These are phyloP conservation scores for Barnardius zonarius DNA, from an alignment of 2,113 vertebrate genomes.

Conservation along the genomic window DNA sequence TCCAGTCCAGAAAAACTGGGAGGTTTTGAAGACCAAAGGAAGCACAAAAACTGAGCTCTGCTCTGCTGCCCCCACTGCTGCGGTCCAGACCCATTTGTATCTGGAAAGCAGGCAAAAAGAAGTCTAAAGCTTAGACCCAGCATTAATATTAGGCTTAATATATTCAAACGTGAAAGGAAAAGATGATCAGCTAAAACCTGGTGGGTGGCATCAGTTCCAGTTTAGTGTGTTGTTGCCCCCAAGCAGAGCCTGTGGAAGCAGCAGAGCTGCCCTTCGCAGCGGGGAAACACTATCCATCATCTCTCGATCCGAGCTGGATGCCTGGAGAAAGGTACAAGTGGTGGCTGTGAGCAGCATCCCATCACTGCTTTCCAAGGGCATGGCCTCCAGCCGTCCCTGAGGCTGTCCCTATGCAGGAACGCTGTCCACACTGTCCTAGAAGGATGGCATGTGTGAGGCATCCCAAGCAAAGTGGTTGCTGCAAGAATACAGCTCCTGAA, in stretches of 20 bases:
- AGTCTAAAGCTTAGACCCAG: not conserved
- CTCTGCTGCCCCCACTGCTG: not conserved
- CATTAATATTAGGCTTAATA: not conserved
- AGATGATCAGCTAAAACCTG: not conserved
- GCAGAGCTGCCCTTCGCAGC: not conserved
- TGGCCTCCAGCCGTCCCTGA: not conserved
- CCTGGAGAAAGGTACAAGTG: not conserved
- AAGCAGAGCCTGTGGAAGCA: not conserved
- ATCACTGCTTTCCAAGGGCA: not conserved
- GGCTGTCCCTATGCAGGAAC: not conserved
- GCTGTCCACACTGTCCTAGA: accelerated
- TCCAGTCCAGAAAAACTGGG: not conserved
- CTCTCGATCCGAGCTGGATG: accelerated
- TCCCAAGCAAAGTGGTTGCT: not conserved
- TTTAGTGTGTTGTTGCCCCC: accelerated
- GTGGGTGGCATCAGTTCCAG: not conserved
- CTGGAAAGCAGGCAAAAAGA: not conserved
- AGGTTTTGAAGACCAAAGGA: not conserved
- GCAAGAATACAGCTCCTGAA: not conserved
- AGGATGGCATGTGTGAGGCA: not conserved
- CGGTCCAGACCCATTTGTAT: accelerated
- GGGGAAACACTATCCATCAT: not conserved
- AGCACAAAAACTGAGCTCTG: not conserved
- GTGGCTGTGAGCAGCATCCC: not conserved
- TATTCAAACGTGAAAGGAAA: not conserved